Base-by-base conservation (phyloP, 1,140 invertebrate genomes). In the Geopemphigus sp. region DNA sequence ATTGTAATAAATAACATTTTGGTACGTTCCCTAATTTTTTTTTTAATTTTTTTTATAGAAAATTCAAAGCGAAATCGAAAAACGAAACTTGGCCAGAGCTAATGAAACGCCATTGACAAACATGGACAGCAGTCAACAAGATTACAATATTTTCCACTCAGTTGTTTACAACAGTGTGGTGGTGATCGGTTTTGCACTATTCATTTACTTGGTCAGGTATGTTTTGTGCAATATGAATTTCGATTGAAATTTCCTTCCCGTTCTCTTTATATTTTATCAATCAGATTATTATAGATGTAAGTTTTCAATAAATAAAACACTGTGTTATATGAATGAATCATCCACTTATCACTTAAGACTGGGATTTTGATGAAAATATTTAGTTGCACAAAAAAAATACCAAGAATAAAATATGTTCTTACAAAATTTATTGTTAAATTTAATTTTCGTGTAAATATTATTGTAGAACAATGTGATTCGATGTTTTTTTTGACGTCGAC, bases 51-150 rank as follows among this genome's bases (percentile, higher is more conserved):
- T 0, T 3, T 76, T 32, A 70, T 24, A 78, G 47, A 63, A 53
- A 57, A 54, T 56, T 24, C 80, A 45, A 24, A 70, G 22, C 5
- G 47, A 54, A 66, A 80, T 80, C n/a, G 53, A 78, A 80, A 80
- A 53, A 64, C 26, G 81, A 24, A 54, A 80, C 50, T 80, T 74
- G 12, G 63, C 80, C 4, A 59, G 80, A 63, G 80, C 53, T 53
- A 80, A 70, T 32, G 80, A 59, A 24, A 45, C 53, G n/a, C 56
- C 61, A 1, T 29, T 63, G 22, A 61, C n/a, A 84, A 85, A 70
- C 83, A 84, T 17, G 85, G 84, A 82, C 84, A 84, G 81, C 84
- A 84, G 12, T 83, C 84, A 0, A 84, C 84, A 5, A 80, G 74
- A 78, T 47, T 63, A 78, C 17, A 78, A 50, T 29, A 50, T 78